phyloP scores from a whole-genome alignment of 2,888 invertebrate genomes.

The Trachelus troglodyta region DNA sequence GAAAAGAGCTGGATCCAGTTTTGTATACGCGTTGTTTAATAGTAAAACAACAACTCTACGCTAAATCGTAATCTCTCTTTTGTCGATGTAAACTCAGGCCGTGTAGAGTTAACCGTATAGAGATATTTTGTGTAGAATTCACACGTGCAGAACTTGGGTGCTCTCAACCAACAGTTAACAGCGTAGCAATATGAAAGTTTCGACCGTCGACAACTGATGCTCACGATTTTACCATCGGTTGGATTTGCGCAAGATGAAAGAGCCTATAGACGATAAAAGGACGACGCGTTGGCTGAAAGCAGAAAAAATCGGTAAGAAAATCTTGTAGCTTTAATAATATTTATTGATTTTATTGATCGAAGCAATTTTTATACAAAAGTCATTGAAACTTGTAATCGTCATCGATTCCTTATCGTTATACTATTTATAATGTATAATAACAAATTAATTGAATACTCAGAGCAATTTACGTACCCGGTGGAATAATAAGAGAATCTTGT shows the following conservation, averaged over 20 bases:
- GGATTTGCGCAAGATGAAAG: neutral
- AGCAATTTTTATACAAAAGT: constrained; percentile 51
- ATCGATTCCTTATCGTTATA: constrained; percentile 26
- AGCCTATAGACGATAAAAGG: neutral
- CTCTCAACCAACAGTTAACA: no score
- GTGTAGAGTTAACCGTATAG: no score
- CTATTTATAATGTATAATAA: constrained; percentile 30
- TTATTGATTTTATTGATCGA: constrained; percentile 48
- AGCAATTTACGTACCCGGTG: neutral
- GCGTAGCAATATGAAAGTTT: no score
- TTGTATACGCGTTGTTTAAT: no score
- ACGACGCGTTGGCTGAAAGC: neutral
- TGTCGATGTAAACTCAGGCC: no score
- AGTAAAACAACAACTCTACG: no score
- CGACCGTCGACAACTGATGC: neutral
- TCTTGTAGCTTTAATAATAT: neutral
- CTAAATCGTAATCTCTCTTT: no score
- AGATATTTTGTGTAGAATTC: no score
- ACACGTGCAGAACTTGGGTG: no score
- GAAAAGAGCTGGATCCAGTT: no score
- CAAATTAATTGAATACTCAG: constrained; percentile 33
- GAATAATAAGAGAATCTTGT: constrained; percentile 20
- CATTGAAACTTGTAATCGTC: constrained; percentile 34
- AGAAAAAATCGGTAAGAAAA: neutral
- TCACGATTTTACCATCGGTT: neutral